phyloP scores from a whole-genome alignment of 2,888 invertebrate species.

The Melanargia galathea region DNA sequence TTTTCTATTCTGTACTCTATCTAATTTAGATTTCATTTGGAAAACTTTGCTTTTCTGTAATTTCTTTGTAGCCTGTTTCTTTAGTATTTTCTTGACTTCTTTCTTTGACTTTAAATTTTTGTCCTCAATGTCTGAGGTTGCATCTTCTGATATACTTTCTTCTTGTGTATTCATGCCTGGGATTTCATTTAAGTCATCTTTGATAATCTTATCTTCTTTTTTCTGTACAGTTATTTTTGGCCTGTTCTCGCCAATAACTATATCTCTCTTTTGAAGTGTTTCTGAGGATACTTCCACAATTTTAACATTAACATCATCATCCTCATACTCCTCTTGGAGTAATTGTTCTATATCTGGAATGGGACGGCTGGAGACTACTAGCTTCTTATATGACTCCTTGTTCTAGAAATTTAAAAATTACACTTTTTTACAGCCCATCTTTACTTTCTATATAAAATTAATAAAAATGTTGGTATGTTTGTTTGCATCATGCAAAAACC shows the following conservation, averaged over 20 bases:
- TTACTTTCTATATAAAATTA: neutral
- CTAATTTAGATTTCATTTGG: slow-evolving; percentile 87
- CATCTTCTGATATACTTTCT: slow-evolving; percentile 53
- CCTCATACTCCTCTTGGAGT: slow-evolving; percentile 87
- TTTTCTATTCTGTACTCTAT: slow-evolving; percentile 86
- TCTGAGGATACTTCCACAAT: slow-evolving; percentile 88
- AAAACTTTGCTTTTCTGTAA: slow-evolving; percentile 90
- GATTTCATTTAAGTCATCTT: slow-evolving; percentile 50
- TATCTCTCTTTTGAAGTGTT: slow-evolving; percentile 86
- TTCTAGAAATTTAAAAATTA: slow-evolving; percentile 51
- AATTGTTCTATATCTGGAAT: slow-evolving; percentile 87
- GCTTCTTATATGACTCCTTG: slow-evolving; percentile 88
- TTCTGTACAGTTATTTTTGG: slow-evolving; percentile 59
- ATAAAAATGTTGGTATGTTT: too few species aligned
- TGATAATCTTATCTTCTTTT: slow-evolving; percentile 47
- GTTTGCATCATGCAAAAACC: too few species aligned
- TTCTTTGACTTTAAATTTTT: slow-evolving; percentile 80
- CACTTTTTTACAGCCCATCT: neutral
- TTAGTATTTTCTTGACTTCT: slow-evolving; percentile 86
- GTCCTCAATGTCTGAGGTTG: slow-evolving; percentile 57
- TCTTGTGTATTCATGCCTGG: slow-evolving; percentile 69
- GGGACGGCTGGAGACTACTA: slow-evolving; percentile 87
- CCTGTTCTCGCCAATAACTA: slow-evolving; percentile 88
- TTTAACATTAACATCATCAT: slow-evolving; percentile 89
- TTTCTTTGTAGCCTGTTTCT: slow-evolving; percentile 87